phyloP scores from a whole-genome alignment of 2,888 invertebrate species.

The Ophioninae sp. region DNA sequence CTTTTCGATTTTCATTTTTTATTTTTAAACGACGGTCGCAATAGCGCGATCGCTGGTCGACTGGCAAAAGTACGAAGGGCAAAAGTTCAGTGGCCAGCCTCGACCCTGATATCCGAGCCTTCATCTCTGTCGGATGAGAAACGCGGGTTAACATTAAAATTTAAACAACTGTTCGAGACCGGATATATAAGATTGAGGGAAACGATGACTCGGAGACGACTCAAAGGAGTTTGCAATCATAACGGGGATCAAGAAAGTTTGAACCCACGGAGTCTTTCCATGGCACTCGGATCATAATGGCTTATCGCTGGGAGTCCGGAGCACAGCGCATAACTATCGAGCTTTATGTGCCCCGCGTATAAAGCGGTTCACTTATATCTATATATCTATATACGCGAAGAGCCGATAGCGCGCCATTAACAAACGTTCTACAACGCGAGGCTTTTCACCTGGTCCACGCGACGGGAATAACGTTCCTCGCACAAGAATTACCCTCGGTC shows the following conservation, averaged over 20 bases:
- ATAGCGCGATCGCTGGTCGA: slow-evolving; percentile 5
- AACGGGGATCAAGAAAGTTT: neutral
- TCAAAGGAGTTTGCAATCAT: slow-evolving; percentile 11
- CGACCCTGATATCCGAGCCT: neutral
- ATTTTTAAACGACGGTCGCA: neutral
- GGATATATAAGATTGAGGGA: neutral
- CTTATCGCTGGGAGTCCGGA: slow-evolving; percentile 42
- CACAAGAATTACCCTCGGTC: neutral
- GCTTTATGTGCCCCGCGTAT: slow-evolving; percentile 1
- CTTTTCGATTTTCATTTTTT: neutral
- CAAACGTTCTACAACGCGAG: slow-evolving; percentile 9
- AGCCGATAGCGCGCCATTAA: neutral
- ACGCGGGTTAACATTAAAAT: slow-evolving; percentile 1
- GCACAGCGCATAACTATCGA: slow-evolving; percentile 12
- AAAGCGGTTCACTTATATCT: neutral
- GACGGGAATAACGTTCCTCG: slow-evolving; percentile 12
- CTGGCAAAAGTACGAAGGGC: neutral
- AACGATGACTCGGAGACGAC: neutral
- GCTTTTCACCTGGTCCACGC: slow-evolving; percentile 32
- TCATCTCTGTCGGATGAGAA: neutral
- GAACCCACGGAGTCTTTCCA: neutral
- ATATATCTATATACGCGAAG: neutral
- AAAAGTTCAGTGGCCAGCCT: too few relatives aligned
- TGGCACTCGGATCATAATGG: slow-evolving; percentile 7
- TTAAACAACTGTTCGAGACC: slow-evolving; percentile 7